A percentile compares a stretch with the other conserved stretches of the same genome.
Conservation (phyloP, 2,797 vertebrate genomes). For the Lophius americanus region DNA sequence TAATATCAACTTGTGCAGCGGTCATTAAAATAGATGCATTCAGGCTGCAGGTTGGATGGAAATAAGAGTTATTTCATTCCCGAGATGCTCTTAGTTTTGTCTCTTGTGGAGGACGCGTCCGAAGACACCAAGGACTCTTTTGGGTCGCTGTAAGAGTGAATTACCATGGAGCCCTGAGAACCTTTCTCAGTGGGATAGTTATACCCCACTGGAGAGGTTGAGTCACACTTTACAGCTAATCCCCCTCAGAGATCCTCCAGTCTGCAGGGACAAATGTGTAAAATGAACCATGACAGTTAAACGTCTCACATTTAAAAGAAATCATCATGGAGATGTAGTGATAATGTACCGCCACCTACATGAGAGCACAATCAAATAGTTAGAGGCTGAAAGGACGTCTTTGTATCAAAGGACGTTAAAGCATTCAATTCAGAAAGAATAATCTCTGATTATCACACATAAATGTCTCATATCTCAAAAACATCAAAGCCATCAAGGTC, state of each 20-base stretch:
- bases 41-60: slow-evolving; percentile 21
- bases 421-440: too few relatives aligned
- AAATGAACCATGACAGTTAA: slow-evolving; percentile 67
- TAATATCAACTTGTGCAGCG: slow-evolving; percentile 58
- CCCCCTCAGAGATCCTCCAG: slow-evolving; percentile 54
- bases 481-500: too few relatives aligned
- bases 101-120: slow-evolving; percentile 56
- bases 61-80: slow-evolving; percentile 50
- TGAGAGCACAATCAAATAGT: too few relatives aligned
- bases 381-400: too few relatives aligned
- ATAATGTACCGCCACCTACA: neutral
- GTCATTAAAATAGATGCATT: slow-evolving; percentile 62
- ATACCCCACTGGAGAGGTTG: slow-evolving; percentile 67
- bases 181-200: slow-evolving; percentile 61
- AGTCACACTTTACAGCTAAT: slow-evolving; percentile 69
- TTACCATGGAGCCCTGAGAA: slow-evolving; percentile 71
- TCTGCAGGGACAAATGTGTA: slow-evolving; percentile 62
- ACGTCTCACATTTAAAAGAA: slow-evolving; percentile 52
- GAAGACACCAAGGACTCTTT: slow-evolving; percentile 69
- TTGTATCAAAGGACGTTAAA: too few relatives aligned
- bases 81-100: slow-evolving; percentile 60
- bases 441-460: too few relatives aligned
- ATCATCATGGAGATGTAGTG: slow-evolving; percentile 10
- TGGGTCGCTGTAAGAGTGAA: slow-evolving; percentile 72
- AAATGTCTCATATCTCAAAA: too few relatives aligned